Conservation (phyloP, 1,140 invertebrate species). For the Riptortus pedestris region DNA sequence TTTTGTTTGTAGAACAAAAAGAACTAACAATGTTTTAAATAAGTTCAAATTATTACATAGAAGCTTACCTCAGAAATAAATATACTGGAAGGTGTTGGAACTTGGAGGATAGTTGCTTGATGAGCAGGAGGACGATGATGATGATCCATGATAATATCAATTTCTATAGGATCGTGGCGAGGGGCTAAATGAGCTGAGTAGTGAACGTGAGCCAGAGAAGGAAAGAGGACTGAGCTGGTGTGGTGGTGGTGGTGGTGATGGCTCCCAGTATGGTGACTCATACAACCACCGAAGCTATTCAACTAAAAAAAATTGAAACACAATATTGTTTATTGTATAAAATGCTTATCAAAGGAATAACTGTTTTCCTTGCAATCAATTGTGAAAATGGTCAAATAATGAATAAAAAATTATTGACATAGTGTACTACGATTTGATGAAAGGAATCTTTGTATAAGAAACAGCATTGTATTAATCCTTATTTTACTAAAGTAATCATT, state of each 20-base stretch:
- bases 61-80: constrained; percentile 33
- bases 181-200: constrained; percentile 21
- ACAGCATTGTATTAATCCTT: no score
- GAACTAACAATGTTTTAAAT: no score
- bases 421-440: no score
- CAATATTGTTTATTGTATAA: no score
- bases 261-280: constrained; percentile 8
- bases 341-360: constrained; percentile 33
- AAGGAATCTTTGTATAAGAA: no score
- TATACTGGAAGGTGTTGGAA: constrained; percentile 28
- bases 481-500: no score
- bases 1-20: no score
- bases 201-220: constrained; percentile 2
- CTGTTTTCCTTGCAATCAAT: constrained; percentile 39
- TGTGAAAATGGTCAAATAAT: no score
- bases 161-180: constrained; percentile 13
- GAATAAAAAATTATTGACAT: no score
- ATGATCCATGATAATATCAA: constrained; percentile 23
- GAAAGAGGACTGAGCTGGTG: neutral
- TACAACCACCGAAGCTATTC: constrained; percentile 23
- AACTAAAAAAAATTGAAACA: constrained; percentile 23
- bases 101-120: constrained; percentile 18
- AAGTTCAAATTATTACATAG: no score
- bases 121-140: constrained; percentile 36
- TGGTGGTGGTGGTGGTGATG: constrained; percentile 23